phyloP scores from a whole-genome alignment of 2,797 vertebrate species.

The Holocentrus rufus region DNA sequence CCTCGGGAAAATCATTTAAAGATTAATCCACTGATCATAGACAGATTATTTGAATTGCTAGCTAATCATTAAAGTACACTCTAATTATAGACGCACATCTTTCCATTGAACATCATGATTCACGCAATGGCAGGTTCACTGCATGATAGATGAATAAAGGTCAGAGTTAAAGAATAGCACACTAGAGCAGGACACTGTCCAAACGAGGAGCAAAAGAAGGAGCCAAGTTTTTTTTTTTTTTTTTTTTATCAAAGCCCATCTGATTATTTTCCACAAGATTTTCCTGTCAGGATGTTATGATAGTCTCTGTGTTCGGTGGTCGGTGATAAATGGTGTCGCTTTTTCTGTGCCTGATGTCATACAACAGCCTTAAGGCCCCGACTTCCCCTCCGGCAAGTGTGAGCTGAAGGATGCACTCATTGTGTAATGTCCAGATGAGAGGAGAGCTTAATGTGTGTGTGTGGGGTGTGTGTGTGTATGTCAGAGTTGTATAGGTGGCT shows the following conservation, averaged over 20 bases:
- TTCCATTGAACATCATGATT: conserved; percentile 2
- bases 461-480: conserved; percentile 28
- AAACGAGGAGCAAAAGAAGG: conserved; percentile 61
- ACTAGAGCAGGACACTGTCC: conserved; percentile 71
- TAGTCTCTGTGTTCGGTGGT: conserved; percentile 93
- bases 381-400: conserved; percentile 84
- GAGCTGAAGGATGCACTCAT: conserved; percentile 77
- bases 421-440: conserved; percentile 51
- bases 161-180: conserved; percentile 30
- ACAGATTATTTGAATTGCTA: not conserved
- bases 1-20: too few relatives aligned
- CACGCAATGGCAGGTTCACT: not conserved
- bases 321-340: conserved; percentile 92
- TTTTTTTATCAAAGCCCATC: conserved; percentile 93
- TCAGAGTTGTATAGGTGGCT: conserved; percentile 14
- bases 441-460: conserved; percentile 20
- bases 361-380: conserved; percentile 86
- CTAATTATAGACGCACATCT: too few relatives aligned
- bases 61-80: too few relatives aligned
- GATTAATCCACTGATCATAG: not conserved
- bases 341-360: conserved; percentile 92
- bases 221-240: conserved; percentile 82
- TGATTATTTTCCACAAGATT: conserved; percentile 96
- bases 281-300: conserved; percentile 99
- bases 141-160: conserved; percentile 24